Conservation (phyloP, 2,888 invertebrate genomes). For the Gymnocheta viridis region DNA sequence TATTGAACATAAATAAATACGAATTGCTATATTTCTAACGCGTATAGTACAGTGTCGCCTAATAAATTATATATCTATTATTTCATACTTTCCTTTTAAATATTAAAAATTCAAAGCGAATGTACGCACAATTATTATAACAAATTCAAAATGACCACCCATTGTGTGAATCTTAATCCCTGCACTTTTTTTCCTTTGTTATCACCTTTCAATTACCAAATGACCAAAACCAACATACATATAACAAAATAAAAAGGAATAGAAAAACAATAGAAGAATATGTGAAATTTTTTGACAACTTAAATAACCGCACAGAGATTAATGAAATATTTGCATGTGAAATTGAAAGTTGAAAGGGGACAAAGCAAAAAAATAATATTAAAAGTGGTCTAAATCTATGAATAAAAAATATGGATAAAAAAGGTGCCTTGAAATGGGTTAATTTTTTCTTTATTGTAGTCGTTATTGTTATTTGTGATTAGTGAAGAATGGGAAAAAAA, state of each 20-base stretch:
- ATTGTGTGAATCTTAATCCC: conserved; percentile 60
- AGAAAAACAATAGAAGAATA: conserved; percentile 29
- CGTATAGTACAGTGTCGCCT: background rate
- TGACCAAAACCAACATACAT: conserved; percentile 42
- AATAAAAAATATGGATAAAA: background rate
- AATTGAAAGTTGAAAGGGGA: conserved; percentile 2
- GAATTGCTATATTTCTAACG: background rate
- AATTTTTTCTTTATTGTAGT: conserved; percentile 11
- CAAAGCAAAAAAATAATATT: conserved; percentile 31
- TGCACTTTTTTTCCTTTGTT: conserved; percentile 36
- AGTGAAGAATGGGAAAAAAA: background rate
- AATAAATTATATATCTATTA: background rate
- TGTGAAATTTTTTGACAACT: conserved; percentile 47
- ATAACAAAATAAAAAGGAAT: conserved; percentile 25
- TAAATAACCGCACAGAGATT: conserved; percentile 46
- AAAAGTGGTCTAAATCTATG: conserved; percentile 19
- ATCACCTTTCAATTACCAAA: conserved; percentile 22
- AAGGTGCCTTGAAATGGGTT: conserved; percentile 19
- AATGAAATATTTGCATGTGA: conserved; percentile 56
- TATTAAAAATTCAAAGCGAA: background rate
- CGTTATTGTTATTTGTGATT: conserved; percentile 46
- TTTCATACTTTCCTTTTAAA: background rate
- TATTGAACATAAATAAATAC: no score
- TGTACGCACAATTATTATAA: background rate
- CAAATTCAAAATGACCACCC: conserved; percentile 57